Percentiles rank a stretch among this genome's conserved stretches.
Evolutionary conservation across 2,113 vertebrate genomes (phyloP).

Genomic region (Nyctereutes procyonoides): DNA sequence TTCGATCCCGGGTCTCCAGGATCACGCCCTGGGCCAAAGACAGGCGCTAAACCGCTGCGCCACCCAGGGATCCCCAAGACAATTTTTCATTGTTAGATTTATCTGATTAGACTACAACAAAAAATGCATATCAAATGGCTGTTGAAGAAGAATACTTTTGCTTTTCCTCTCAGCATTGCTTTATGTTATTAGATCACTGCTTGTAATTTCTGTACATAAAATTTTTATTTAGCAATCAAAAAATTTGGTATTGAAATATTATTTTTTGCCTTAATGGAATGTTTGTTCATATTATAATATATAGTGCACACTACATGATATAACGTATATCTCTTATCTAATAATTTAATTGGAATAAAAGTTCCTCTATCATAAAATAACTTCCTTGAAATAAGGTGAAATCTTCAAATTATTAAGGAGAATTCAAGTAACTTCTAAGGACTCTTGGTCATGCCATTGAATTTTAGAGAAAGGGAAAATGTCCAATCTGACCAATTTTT

Average conservation of each 20-base stretch:
- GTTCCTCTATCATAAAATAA: not conserved
- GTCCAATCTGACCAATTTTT: not conserved
- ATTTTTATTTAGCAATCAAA: not conserved
- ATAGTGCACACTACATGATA: not conserved
- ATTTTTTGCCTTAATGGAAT: not conserved
- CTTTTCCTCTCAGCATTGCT: not conserved
- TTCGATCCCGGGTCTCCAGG: too few relatives aligned
- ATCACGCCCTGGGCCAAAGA: too few relatives aligned
- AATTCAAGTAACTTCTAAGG: not conserved
- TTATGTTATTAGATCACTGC: slow-evolving; percentile 3
- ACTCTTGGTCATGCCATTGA: not conserved
- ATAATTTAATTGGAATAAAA: not conserved
- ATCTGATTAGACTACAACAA: slow-evolving; percentile 61
- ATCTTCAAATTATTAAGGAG: not conserved
- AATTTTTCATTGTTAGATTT: slow-evolving; percentile 64
- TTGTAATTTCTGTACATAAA: not conserved
- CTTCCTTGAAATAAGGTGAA: not conserved
- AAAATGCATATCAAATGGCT: not conserved
- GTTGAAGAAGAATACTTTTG: not conserved
- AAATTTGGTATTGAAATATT: not conserved
- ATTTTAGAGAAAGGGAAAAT: not conserved
- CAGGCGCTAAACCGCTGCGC: too few relatives aligned
- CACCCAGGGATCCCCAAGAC: too few relatives aligned
- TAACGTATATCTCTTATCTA: not conserved
- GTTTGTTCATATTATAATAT: not conserved